A percentile compares a stretch with the other conserved stretches of the same genome.
Evolutionary conservation across 2,113 vertebrate genomes (phyloP).

Genomic region (Bubo blakistoni): DNA sequence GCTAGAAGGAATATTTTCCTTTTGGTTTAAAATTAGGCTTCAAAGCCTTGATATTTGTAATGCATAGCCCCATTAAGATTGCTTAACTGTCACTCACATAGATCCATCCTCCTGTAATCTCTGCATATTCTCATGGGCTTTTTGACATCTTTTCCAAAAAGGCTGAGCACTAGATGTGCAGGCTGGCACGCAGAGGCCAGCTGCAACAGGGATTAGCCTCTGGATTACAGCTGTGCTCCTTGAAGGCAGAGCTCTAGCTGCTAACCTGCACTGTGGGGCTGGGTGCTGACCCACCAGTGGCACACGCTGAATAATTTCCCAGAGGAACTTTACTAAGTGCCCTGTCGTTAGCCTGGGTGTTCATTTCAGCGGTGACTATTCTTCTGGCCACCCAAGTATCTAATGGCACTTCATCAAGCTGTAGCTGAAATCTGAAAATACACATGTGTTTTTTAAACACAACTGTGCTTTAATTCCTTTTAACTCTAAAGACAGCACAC

Average conservation of each 20-base stretch:
- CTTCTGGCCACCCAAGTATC: slow-evolving; percentile 26
- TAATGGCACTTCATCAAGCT: not conserved
- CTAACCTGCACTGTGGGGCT: not conserved
- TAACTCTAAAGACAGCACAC: slow-evolving; percentile 12
- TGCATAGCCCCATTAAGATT: not conserved
- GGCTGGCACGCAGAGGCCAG: not conserved
- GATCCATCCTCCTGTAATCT: not conserved
- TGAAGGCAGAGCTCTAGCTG: not conserved
- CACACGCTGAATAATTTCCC: not conserved
- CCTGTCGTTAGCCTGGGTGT: not conserved
- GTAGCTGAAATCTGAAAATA: not conserved
- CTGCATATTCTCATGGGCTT: not conserved
- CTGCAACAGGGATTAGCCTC: not conserved
- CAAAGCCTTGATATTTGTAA: not conserved
- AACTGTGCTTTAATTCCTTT: slow-evolving; percentile 12
- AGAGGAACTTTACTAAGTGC: not conserved
- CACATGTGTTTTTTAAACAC: not conserved
- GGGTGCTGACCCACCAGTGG: not conserved
- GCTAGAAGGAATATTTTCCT: not conserved
- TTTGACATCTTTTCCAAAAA: not conserved
- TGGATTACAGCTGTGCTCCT: not conserved
- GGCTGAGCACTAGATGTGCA: not conserved
- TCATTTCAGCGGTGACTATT: not conserved
- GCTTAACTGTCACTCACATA: not conserved
- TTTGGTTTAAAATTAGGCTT: not conserved